Conservation (phyloP, 2,888 invertebrate species). For the Magallana nippona region DNA sequence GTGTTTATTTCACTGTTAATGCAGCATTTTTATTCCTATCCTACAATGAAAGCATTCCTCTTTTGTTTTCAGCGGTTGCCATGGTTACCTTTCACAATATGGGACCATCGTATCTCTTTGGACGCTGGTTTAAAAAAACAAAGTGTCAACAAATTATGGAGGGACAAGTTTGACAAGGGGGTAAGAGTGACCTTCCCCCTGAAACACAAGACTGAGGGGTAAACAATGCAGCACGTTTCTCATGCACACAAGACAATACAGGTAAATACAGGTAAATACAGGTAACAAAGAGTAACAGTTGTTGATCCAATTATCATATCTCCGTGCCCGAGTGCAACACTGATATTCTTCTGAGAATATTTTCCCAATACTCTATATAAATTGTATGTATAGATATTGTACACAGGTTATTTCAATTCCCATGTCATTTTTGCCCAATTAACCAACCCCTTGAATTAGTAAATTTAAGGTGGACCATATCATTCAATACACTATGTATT, state of each 20-base stretch:
- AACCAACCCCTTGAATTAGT: no score
- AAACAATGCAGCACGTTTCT: slow-evolving; percentile 1
- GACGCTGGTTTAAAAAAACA: slow-evolving; percentile 61
- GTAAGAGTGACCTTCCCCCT: background rate
- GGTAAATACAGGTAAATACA: background rate
- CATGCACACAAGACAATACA: slow-evolving; percentile 15
- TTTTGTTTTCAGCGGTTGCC: slow-evolving; percentile 23
- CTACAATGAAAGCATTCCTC: slow-evolving; percentile 33
- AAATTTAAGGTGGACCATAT: no score
- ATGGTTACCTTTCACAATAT: slow-evolving; percentile 67
- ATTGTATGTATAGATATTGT: no score
- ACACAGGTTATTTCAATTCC: no score
- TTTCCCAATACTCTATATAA: no score
- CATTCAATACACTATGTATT: no score
- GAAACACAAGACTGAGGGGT: background rate
- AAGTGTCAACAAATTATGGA: slow-evolving; percentile 11
- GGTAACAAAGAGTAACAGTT: no score
- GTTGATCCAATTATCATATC: no score
- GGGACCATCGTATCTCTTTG: slow-evolving; percentile 68
- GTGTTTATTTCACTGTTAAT: background rate
- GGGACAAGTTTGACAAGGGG: background rate
- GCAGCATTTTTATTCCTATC: slow-evolving; percentile 12
- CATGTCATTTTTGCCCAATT: no score
- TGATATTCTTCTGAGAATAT: no score
- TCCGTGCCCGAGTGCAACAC: no score